These are phyloP conservation scores for Cancer borealis DNA, from an alignment of 2,888 invertebrate species.

Conservation along the genomic window DNA sequence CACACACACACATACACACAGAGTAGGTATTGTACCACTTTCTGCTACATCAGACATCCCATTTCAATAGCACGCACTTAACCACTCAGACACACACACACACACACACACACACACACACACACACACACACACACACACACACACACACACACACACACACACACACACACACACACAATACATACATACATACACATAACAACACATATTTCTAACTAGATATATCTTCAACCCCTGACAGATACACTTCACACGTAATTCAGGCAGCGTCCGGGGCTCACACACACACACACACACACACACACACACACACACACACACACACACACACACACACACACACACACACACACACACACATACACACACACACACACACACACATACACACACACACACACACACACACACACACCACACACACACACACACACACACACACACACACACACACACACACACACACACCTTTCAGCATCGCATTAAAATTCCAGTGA, in stretches of 20 bases:
- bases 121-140: no score
- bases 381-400: no score
- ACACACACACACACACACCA: no score
- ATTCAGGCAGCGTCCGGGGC: no score
- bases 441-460: conserved; percentile 17
- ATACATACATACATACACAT: neutral
- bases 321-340: conserved; percentile 16
- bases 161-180: no score
- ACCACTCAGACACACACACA: no score
- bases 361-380: neutral
- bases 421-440: no score
- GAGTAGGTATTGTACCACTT: no score
- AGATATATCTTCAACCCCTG: no score
- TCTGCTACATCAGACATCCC: no score
- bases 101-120: no score
- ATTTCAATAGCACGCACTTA: neutral
- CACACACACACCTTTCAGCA: neutral
- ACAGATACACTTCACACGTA: no score
- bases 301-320: conserved; percentile 17
- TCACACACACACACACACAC: conserved; percentile 42
- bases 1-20: neutral
- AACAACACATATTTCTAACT: neutral
- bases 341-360: conserved; percentile 17
- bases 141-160: neutral
- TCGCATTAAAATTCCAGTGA: neutral